Conservation (phyloP, 2,113 vertebrate species). For the Serinus canaria region DNA sequence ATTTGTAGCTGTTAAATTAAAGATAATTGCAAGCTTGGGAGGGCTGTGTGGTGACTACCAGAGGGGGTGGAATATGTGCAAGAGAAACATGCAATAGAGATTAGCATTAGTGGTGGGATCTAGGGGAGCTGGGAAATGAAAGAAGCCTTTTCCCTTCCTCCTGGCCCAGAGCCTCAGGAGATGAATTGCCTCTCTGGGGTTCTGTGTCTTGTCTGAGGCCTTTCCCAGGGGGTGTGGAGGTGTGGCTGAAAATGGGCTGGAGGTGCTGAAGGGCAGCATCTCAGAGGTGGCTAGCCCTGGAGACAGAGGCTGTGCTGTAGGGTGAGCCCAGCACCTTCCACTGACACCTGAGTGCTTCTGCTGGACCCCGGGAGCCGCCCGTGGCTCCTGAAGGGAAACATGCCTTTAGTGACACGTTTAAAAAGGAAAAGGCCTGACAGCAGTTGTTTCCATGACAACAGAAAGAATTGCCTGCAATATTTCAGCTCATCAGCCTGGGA, state of each 20-base stretch:
- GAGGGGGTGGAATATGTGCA: neutral
- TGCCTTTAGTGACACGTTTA: constrained; percentile 39
- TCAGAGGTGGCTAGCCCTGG: neutral
- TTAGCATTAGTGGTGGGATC: neutral
- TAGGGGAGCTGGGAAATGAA: neutral
- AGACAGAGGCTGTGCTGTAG: neutral
- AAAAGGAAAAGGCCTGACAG: constrained; percentile 44
- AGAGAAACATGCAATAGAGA: neutral
- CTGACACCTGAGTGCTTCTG: neutral
- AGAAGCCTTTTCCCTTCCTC: neutral
- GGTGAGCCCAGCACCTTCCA: neutral
- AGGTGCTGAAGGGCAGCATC: rapidly evolving
- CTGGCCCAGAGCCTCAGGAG: neutral
- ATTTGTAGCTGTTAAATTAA: constrained; percentile 6
- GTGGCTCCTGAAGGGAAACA: neutral
- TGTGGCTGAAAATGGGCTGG: neutral
- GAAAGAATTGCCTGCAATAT: constrained; percentile 59
- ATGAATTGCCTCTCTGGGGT: neutral
- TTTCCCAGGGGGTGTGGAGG: rapidly evolving
- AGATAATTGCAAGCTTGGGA: constrained; percentile 36
- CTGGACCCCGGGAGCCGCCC: neutral
- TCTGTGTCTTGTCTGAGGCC: neutral
- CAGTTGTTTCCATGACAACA: constrained; percentile 72
- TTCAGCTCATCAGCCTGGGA: constrained; percentile 60
- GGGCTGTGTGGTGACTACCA: constrained; percentile 16